Conservation (phyloP, 2,888 invertebrate species). For the Ophioninae sp. region DNA sequence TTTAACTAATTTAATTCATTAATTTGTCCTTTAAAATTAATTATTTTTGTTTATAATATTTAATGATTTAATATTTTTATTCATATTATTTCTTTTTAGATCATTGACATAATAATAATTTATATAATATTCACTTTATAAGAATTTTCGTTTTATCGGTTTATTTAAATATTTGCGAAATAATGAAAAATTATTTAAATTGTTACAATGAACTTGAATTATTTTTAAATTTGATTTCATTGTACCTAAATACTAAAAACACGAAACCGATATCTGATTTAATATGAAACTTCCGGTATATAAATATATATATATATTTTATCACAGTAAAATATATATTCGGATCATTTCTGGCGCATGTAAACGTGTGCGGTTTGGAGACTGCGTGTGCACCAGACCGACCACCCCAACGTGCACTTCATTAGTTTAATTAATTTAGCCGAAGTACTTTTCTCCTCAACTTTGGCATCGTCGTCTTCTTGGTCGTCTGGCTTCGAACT, state of each 20-base stretch:
- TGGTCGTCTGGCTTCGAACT: slow-evolving; percentile 15
- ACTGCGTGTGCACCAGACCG: slow-evolving; percentile 44
- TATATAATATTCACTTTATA: too few relatives aligned
- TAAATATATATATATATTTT: slow-evolving; percentile 9
- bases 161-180: too few relatives aligned
- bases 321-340: neutral
- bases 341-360: neutral
- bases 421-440: slow-evolving; percentile 74
- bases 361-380: slow-evolving; percentile 6
- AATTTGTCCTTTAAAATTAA: too few relatives aligned
- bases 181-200: neutral
- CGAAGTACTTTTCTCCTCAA: slow-evolving; percentile 58
- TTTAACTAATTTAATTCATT: too few relatives aligned
- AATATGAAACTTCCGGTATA: neutral
- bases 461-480: slow-evolving; percentile 28
- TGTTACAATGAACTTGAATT: neutral
- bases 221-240: too few relatives aligned
- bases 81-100: too few relatives aligned
- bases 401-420: slow-evolving; percentile 64
- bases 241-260: neutral
- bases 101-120: too few relatives aligned
- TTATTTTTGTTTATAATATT: too few relatives aligned
- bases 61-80: too few relatives aligned
- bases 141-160: too few relatives aligned
- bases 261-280: neutral